Evolutionary conservation across 2,113 vertebrate species (phyloP).

Genomic region (Hymenochirus boettgeri): DNA sequence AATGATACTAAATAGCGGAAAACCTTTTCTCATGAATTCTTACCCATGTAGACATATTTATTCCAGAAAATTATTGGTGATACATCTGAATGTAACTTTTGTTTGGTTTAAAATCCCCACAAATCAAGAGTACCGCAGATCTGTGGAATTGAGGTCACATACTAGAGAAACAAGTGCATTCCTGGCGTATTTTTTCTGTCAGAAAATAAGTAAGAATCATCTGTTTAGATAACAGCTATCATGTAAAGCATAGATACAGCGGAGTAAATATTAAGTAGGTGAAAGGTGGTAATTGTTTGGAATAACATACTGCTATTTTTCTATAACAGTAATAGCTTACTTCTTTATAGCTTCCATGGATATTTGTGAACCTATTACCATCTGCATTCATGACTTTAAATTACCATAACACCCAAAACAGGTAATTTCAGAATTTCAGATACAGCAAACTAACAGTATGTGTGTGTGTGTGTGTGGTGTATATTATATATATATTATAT

Average conservation of each 20-base stretch:
- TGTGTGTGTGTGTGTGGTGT: too few relatives aligned
- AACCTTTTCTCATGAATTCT: background rate
- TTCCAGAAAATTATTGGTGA: background rate
- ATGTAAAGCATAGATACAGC: constrained; percentile 7
- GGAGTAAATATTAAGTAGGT: constrained; percentile 16
- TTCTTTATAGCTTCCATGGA: constrained; percentile 6
- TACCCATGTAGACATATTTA: background rate
- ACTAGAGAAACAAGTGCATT: background rate
- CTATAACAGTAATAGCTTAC: constrained; percentile 16
- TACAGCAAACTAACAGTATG: constrained; percentile 1
- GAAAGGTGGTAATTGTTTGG: constrained; percentile 29
- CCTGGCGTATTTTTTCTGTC: background rate
- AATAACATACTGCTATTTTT: constrained; percentile 5
- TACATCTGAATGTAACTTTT: background rate
- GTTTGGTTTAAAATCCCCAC: constrained; percentile 4
- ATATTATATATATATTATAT: too few relatives aligned
- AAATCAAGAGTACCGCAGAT: background rate
- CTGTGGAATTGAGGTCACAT: background rate
- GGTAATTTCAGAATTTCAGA: constrained; percentile 26
- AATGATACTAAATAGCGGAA: background rate
- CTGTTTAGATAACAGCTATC: constrained; percentile 9
- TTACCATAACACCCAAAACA: constrained; percentile 6
- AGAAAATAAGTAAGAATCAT: constrained; percentile 5
- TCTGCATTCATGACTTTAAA: constrained; percentile 18
- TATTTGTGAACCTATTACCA: constrained; percentile 20